Evolutionary conservation across 2,888 invertebrate genomes (phyloP).

Genomic region (Lamellibrachia columna): DNA sequence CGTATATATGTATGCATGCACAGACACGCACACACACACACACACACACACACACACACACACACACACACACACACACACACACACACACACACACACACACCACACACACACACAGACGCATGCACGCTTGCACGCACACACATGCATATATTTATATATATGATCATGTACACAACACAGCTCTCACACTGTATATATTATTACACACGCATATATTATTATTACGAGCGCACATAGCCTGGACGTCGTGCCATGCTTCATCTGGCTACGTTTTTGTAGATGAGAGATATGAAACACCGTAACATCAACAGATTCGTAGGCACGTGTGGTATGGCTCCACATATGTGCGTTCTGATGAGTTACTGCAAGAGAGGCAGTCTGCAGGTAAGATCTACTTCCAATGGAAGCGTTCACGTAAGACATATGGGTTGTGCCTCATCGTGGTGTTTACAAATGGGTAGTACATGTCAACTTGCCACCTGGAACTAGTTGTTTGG

Average conservation of each 20-base stretch:
- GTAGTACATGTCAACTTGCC: too few relatives aligned
- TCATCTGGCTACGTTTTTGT: background rate
- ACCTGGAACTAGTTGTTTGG: too few relatives aligned
- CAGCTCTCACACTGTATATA: too few relatives aligned
- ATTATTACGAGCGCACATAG: too few relatives aligned
- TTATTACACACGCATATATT: too few relatives aligned
- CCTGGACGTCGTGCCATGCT: background rate
- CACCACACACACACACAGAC: background rate
- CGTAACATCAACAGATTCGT: background rate
- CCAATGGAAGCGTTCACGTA: background rate
- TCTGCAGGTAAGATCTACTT: background rate
- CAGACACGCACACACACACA: background rate
- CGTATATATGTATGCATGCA: background rate
- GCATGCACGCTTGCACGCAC: too few relatives aligned
- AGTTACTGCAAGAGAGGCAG: constrained; percentile 7
- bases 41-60: background rate
- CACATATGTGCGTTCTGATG: background rate
- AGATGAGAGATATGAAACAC: background rate
- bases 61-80: background rate
- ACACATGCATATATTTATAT: too few relatives aligned
- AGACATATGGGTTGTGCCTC: background rate
- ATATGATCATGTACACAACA: too few relatives aligned
- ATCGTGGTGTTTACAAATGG: background rate
- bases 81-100: background rate
- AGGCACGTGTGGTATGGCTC: background rate